Base-by-base conservation (phyloP, 2,113 vertebrate genomes). In the Etheostoma spectabile region DNA sequence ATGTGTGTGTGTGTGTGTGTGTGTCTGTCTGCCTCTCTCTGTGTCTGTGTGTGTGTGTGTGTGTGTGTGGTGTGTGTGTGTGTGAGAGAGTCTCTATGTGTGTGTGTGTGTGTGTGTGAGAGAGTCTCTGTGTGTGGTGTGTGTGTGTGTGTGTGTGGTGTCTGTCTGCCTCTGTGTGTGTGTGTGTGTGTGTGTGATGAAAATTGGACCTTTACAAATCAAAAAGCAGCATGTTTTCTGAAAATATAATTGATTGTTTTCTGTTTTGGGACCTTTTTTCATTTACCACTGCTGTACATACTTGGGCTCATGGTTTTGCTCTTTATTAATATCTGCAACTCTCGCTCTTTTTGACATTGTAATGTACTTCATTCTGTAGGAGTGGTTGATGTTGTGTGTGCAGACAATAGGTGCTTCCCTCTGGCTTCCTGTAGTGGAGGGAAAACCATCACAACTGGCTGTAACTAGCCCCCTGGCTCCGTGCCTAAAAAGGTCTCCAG, bases 341-440 rank as follows among this genome's bases (percentile, higher is more conserved):
- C 82, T 86, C 87, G 59, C 70, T 87, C 70, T 89, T 91, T 92
- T 83, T 88, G 80, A 83, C 86, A 59, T 49, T 22, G 65, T 79
- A 60, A 19, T 80, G 66, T 72, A 60, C 81, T 84, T 83, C 49
- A 59, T 66, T 84, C 79, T 77, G 75, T 52, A 33, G 19, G 21
- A 16, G 63, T 62, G 53, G 84, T 72, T 55, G 19, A 11, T 84
- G 89, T 91, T 92, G 88, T 90, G 78, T 89, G 67, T 83, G 63
- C 63, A 81, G 82, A 94, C 93, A 93, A 93, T 94, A 80, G 87
- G 52, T 49, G 70, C 86, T 92, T 93, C 86, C 91, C 77, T 71
- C 74, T 64, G 65, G 74, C 85, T 93, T 93, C 89, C 92, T 87
- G 90, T 91, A 92, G 91, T 90, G 83, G 91, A 92, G 76, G 89